Conservation (phyloP, 2,888 invertebrate genomes). For the Limenitis arthemis region DNA sequence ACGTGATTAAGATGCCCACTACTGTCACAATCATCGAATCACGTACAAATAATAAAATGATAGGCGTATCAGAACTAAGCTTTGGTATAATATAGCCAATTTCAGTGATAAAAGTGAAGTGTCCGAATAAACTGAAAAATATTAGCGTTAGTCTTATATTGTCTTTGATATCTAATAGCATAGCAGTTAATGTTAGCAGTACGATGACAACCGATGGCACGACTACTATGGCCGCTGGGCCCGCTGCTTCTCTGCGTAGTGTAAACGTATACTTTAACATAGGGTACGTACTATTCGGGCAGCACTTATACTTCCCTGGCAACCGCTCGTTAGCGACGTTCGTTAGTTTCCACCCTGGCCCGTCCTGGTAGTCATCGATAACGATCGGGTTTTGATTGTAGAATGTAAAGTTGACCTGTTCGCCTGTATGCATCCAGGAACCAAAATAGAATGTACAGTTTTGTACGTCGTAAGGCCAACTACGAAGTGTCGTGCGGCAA, state of each 20-base stretch:
- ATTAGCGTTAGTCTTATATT: conserved; percentile 69
- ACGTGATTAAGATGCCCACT: conserved; percentile 45
- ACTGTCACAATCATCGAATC: conserved; percentile 60
- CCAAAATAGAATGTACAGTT: conserved; percentile 76
- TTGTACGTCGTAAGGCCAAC: conserved; percentile 79
- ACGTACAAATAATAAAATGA: conserved; percentile 59
- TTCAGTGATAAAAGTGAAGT: conserved; percentile 72
- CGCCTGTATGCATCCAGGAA: conserved; percentile 77
- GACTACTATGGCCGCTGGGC: conserved; percentile 69
- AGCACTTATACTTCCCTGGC: conserved; percentile 63
- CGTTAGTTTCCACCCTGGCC: conserved; percentile 73
- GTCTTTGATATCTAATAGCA: conserved; percentile 71
- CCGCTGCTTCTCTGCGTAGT: conserved; percentile 71
- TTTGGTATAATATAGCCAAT: conserved; percentile 73
- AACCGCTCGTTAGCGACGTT: conserved; percentile 52
- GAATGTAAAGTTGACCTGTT: conserved; percentile 72
- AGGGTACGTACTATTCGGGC: conserved; percentile 74
- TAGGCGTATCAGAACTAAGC: conserved; percentile 72
- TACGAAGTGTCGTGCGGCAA: conserved; percentile 70
- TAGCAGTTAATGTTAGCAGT: conserved; percentile 68
- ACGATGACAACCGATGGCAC: conserved; percentile 71
- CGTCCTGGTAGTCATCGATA: conserved; percentile 60
- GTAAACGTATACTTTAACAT: conserved; percentile 70
- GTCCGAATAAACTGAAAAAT: conserved; percentile 73
- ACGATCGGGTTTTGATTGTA: conserved; percentile 44